These are phyloP conservation scores for Oncorhynchus keta DNA, from an alignment of 2,113 vertebrate species.

Conservation along the genomic window DNA sequence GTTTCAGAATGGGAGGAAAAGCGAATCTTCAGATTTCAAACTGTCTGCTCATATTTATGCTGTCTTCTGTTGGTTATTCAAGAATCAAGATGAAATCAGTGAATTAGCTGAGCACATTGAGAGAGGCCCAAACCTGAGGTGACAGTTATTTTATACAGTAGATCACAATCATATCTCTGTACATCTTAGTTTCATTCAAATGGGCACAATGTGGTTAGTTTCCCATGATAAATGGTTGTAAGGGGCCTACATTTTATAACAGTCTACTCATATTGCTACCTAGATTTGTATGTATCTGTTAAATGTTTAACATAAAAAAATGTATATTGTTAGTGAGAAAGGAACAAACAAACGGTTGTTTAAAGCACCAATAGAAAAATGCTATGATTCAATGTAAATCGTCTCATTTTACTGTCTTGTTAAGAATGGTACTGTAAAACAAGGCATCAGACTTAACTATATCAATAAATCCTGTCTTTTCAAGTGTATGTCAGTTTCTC, in stretches of 20 bases:
- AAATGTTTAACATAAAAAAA: background rate
- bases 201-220: background rate
- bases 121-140: background rate
- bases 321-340: background rate
- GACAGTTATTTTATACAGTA: background rate
- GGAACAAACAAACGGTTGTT: background rate
- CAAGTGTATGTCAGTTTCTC: background rate
- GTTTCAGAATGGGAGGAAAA: constrained; percentile 13
- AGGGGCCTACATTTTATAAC: background rate
- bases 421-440: background rate
- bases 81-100: constrained; percentile 4
- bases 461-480: constrained; percentile 29
- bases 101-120: background rate
- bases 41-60: background rate
- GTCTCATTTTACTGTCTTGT: background rate
- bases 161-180: background rate
- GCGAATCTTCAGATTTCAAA: background rate
- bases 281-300: background rate
- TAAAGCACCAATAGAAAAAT: background rate
- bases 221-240: background rate
- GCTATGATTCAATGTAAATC: background rate
- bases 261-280: background rate
- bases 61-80: constrained; percentile 10
- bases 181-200: background rate
- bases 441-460: background rate